Evolutionary conservation across 2,888 invertebrate species (phyloP), one percentile per base, ranked within the genome.

Genomic region (Dynastes hyllus): DNA sequence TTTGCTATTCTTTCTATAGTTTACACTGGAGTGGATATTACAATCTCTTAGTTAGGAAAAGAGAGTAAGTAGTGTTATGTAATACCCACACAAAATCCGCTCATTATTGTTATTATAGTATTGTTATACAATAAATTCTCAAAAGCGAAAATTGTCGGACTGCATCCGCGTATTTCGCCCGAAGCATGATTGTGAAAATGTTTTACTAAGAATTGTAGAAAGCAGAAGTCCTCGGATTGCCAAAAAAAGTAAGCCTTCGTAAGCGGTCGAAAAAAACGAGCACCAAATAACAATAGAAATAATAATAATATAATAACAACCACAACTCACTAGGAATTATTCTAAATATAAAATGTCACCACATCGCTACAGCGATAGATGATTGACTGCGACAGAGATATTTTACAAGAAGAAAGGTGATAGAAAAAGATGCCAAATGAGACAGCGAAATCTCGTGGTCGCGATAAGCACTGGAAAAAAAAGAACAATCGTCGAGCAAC

Each of bases 161-260:
- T 45, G 45, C 45, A 45, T 45, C 45, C 8, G 45, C 0, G 9
- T 45, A 45, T 45, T 45, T 9, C 45, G 45, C 45, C 11, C 8
- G 45, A 8, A 11, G 45, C 8, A 53, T 29, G 55, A 70, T 73
- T 58, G 58, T 58, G 40, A 55, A 40, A 58, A 73, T 58, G 73
- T 40, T 73, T 58, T 73, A 73, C 73, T 58, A 40, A 58, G 73
- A 73, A 73, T 40, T 37, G 58, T 73, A 73, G 73, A 73, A 73
- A 73, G 73, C 58, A 73, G 61, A 73, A 73, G 73, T 73, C 73
- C 73, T 73, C 73, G 58, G 22, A 67, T 11, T 8, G 37, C 6
- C 11, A 16, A 61, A 51, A 69, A 67, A 69, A 69, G 51, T 32
- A 37, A 32, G 6, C 67, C 40, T 32, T n/a, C 32, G 53, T 2